Evolutionary conservation across 2,797 vertebrate species (phyloP).

Genomic region (Decapterus maruadsi): DNA sequence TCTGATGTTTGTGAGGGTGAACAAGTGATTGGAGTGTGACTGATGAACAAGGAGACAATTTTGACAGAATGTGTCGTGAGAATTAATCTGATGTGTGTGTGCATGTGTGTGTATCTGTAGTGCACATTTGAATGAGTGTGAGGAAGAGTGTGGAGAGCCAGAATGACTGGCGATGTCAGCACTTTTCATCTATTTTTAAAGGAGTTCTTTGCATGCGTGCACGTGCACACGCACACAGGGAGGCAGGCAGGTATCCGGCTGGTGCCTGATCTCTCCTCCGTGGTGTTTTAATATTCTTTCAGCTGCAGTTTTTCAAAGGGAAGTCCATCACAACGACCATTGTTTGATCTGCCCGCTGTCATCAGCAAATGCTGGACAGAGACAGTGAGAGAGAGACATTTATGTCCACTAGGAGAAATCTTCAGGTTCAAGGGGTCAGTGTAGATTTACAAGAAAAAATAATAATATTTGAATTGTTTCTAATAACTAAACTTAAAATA

Average conservation of each 20-base stretch:
- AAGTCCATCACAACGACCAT: conserved; percentile 51
- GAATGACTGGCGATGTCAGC: conserved; percentile 71
- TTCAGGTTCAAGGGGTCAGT: neutral
- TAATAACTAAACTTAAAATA: neutral
- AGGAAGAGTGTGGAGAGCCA: conserved; percentile 33
- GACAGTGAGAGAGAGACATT: neutral
- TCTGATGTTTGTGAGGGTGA: conserved; percentile 20
- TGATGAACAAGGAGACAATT: conserved; percentile 23
- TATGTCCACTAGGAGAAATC: neutral
- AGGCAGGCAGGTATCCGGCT: conserved; percentile 43
- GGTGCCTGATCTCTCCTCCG: conserved; percentile 48
- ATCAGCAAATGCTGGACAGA: conserved; percentile 28
- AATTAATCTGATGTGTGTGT: conserved; percentile 24
- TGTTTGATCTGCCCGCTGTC: conserved; percentile 66
- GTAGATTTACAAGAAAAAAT: neutral
- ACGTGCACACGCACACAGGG: neutral
- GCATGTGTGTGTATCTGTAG: conserved; percentile 13
- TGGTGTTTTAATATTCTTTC: conserved; percentile 72
- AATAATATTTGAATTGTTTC: neutral
- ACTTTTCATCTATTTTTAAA: conserved; percentile 82
- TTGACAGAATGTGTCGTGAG: conserved; percentile 4
- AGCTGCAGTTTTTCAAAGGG: conserved; percentile 75
- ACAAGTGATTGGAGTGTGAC: conserved; percentile 29
- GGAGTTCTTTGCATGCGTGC: conserved; percentile 32
- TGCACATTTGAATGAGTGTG: conserved; percentile 50